Conservation (phyloP, 2,888 invertebrate genomes). For the Apocheima hispidaria region DNA sequence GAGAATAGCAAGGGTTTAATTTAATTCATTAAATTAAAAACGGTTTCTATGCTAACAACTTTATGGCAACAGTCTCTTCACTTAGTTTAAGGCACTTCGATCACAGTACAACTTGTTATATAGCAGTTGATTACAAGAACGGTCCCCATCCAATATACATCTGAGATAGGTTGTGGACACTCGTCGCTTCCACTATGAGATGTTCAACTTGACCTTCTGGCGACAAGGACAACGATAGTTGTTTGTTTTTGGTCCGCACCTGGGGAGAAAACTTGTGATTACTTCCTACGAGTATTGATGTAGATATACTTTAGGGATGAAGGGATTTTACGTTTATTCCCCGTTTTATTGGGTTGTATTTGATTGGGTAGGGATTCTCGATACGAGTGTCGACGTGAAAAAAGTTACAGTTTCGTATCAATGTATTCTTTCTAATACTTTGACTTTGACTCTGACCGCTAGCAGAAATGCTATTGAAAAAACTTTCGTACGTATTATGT, state of each 20-base stretch:
- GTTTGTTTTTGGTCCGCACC: slow-evolving; percentile 87
- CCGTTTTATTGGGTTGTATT: neutral
- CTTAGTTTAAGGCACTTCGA: slow-evolving; percentile 3
- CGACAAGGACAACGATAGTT: slow-evolving; percentile 90
- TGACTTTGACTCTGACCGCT: no score
- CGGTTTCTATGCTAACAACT: no score
- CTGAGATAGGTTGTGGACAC: slow-evolving; percentile 94
- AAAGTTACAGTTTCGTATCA: neutral
- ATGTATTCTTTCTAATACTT: neutral
- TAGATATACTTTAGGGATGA: slow-evolving; percentile 4
- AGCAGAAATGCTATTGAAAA: no score
- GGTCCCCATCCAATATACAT: slow-evolving; percentile 99
- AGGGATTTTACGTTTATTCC: neutral
- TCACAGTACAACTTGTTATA: neutral
- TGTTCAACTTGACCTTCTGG: slow-evolving; percentile 98
- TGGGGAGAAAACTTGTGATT: slow-evolving; percentile 53
- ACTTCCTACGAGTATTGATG: slow-evolving; percentile 22
- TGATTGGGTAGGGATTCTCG: neutral
- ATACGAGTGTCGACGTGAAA: neutral
- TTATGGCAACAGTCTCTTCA: neutral
- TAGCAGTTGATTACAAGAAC: neutral
- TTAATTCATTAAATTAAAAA: no score
- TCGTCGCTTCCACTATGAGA: slow-evolving; percentile 96
- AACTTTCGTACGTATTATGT: no score
- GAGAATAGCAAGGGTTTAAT: no score